Base-by-base conservation (phyloP, 2,888 invertebrate genomes). In the Latrodectus elegans region DNA sequence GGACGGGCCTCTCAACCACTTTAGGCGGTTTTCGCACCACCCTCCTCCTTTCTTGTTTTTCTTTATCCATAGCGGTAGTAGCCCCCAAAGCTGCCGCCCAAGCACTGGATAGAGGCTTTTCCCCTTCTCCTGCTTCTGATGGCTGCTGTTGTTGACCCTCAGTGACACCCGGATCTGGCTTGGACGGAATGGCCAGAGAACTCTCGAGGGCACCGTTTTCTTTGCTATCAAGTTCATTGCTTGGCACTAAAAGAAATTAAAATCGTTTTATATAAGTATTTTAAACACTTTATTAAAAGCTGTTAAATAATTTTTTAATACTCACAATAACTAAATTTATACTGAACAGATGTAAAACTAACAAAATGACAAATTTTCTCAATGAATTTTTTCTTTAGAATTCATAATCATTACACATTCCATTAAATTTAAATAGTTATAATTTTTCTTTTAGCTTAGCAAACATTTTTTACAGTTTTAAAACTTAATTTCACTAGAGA, bases 1-100 rank as follows among this genome's bases (percentile, higher is more conserved):
- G 94, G 91, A 95, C 95, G 68, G 98, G 98, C 91, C 99, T 94
- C 93, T 98, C 97, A 89, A 96, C 96, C 90, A 95, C 95, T 82
- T 90, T 90, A 38, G 89, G 88, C 2, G 82, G 89, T 74, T 89
- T 88, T 8, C 95, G 95, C 89, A 94, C 94, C 90, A 94, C 93
- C 89, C 93, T 91, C 85, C 87, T 78, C 86, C 88, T 80, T 84
- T 89, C 89, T 68, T 90, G 90, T 51, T 91, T 92, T 92, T 93
- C 93, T 82, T 91, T 91, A 81, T 91, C 91, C 78, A 81, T 77
- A 74, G 92, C 92, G 75, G 92, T 92, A 87, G 93, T 93, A 80
- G 92, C 92, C 85, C 83, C 86, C n/a, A 94, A 91, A 60, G 94
- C 93, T 76, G 93, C 92, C 91, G 92, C 92, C 94, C 94, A 94